Base-by-base conservation (phyloP, 2,113 vertebrate species). In the Martes martes region DNA sequence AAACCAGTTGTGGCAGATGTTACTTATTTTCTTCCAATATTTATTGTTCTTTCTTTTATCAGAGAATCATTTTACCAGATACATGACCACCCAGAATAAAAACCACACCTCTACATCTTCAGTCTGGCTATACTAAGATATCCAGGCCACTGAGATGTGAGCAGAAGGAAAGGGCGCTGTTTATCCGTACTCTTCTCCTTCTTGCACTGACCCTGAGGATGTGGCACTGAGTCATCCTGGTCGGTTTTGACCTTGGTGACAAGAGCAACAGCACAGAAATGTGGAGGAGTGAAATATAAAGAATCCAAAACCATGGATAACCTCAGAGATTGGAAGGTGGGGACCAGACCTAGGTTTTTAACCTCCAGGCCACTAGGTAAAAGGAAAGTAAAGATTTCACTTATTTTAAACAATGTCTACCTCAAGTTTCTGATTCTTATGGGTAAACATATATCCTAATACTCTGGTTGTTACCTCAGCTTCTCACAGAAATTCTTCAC, bases 231-330 rank as follows among this genome's bases (percentile, higher is more conserved):
- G 55, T 11, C 9, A 19, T 24, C 18, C 2, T 42, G 9, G n/a
- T 90, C 47, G 15, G 36, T 67, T 63, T 31, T 15, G 28, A 57
- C 23, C 50, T 52, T 33, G 19, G 13, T 24, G 61, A 57, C 21
- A 39, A 82, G 8, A 5, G 1, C 16, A 87, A 26, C 0, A 28
- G 4, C 78, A 26, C 14, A 9, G 2, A 57, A 13, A 21, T 7
- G 18, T 3, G 4, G 73, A 92, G 18, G 14, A 65, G 23, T 7
- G 26, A 28, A 33, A 36, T 1, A 85, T 31, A 93, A 57, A 97
- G 55, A 85, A 85, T 16, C 7, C 4, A 23, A 4, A 10, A 23
- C n/a, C 19, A 42, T 0, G 0, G 24, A 13, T 4, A 63, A 47
- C 24, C 69, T 74, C 24, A 4, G 21, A n/a, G 24, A 76, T 18